Evolutionary conservation across 2,888 invertebrate genomes (phyloP).

Genomic region (Microdon myrmicae): DNA sequence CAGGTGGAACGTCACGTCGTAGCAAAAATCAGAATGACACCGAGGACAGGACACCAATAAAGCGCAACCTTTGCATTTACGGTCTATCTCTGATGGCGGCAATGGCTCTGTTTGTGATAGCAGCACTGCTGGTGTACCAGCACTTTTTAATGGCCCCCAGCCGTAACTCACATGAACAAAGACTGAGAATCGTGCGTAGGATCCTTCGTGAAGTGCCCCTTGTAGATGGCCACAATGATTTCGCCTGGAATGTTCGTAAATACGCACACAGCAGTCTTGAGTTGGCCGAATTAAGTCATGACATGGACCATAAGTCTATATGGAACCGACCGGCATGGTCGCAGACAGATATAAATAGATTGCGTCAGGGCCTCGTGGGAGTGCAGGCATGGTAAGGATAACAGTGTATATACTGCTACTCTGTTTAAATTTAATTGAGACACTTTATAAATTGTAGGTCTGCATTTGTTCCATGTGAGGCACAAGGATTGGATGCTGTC

Average conservation of each 20-base stretch:
- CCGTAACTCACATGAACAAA: slow-evolving; percentile 66
- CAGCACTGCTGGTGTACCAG: slow-evolving; percentile 63
- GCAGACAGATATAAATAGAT: slow-evolving; percentile 89
- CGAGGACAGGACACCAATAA: slow-evolving; percentile 52
- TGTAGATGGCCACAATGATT: slow-evolving; percentile 82
- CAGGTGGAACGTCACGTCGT: slow-evolving; percentile 34
- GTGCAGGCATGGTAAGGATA: slow-evolving; percentile 83
- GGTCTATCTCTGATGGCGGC: slow-evolving; percentile 62
- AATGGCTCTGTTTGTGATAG: slow-evolving; percentile 61
- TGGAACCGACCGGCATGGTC: slow-evolving; percentile 91
- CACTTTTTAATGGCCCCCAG: slow-evolving; percentile 65
- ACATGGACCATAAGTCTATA: slow-evolving; percentile 71
- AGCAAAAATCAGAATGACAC: slow-evolving; percentile 49
- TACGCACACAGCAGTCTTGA: slow-evolving; percentile 84
- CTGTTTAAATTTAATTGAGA: slow-evolving; percentile 54
- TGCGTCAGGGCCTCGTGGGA: slow-evolving; percentile 84
- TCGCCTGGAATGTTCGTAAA: slow-evolving; percentile 89
- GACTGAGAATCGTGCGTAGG: slow-evolving; percentile 65
- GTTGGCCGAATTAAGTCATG: slow-evolving; percentile 62
- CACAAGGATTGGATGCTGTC: slow-evolving; percentile 84
- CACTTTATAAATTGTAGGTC: slow-evolving; percentile 67
- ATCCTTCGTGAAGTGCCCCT: slow-evolving; percentile 65
- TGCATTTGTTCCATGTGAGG: slow-evolving; percentile 86
- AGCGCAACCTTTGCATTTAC: slow-evolving; percentile 61
- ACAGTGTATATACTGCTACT: slow-evolving; percentile 10